A percentile compares a stretch with the other conserved stretches of the same genome.
Conservation (phyloP, 2,888 invertebrate genomes). For the Drosophila flavopinicola region DNA sequence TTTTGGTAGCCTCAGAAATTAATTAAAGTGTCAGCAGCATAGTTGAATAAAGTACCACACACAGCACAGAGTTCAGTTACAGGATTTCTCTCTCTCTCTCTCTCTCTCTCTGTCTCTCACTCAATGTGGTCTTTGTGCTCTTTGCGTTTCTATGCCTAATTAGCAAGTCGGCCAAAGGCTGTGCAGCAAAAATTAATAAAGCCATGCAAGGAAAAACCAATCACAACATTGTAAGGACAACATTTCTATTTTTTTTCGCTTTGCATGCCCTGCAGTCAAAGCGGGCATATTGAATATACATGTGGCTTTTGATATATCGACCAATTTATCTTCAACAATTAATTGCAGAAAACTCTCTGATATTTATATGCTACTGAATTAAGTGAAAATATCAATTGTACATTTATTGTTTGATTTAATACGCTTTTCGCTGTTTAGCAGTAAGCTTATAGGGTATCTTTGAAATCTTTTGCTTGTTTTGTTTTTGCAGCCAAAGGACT, state of each 20-base stretch:
- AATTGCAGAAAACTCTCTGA: conserved; percentile 11
- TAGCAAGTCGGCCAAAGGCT: conserved; percentile 55
- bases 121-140: conserved; percentile 47
- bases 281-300: conserved; percentile 24
- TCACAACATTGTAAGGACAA: conserved; percentile 57
- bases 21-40: conserved; percentile 66
- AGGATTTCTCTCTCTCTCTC: neutral
- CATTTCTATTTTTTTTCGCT: too few relatives aligned
- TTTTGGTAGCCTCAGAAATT: conserved; percentile 51
- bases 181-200: conserved; percentile 44
- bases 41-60: conserved; percentile 53
- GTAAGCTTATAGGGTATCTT: conserved; percentile 22
- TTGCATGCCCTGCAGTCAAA: conserved; percentile 16
- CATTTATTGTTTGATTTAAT: conserved; percentile 5
- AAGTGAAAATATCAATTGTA: neutral
- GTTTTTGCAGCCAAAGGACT: conserved; percentile 34
- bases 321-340: conserved; percentile 28
- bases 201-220: conserved; percentile 62
- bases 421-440: too few relatives aligned
- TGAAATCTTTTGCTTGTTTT: conserved; percentile 1
- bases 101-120: conserved; percentile 4
- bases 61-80: conserved; percentile 21
- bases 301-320: conserved; percentile 13
- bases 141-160: conserved; percentile 50
- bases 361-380: conserved; percentile 17